These are phyloP conservation scores for Zeus faber DNA, from an alignment of 2,113 vertebrate genomes.

Conservation along the genomic window DNA sequence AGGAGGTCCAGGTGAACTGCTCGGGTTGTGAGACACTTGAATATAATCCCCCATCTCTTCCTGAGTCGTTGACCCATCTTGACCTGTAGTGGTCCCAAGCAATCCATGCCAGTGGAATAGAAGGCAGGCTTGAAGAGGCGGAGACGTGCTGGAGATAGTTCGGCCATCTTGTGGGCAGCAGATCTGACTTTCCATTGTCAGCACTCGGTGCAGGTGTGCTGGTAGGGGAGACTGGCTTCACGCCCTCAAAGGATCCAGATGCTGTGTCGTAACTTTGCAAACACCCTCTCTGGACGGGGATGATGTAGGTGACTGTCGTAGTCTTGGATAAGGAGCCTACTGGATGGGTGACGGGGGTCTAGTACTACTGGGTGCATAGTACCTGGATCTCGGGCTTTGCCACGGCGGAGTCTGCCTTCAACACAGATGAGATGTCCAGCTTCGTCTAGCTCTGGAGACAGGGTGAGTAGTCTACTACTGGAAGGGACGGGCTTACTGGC, in stretches of 20 bases:
- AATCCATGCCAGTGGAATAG: not conserved
- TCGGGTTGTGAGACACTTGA: too few species aligned
- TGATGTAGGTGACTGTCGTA: slow-evolving; percentile 6
- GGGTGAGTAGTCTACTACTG: not conserved
- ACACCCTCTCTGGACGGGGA: slow-evolving; percentile 3
- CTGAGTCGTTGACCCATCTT: too few species aligned
- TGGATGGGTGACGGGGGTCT: slow-evolving; percentile 7
- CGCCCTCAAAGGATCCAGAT: not conserved
- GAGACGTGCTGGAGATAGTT: not conserved
- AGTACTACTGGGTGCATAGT: slow-evolving; percentile 18
- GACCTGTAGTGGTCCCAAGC: too few species aligned
- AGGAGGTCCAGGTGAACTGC: too few species aligned
- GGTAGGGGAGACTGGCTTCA: not conserved
- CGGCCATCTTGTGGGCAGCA: not conserved
- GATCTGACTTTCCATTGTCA: not conserved
- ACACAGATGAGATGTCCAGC: not conserved
- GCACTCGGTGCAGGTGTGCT: not conserved
- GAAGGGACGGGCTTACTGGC: not conserved
- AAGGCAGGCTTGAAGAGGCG: not conserved
- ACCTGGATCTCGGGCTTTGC: not conserved
- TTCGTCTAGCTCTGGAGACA: slow-evolving; percentile 13
- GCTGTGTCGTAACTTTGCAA: slow-evolving; percentile 13
- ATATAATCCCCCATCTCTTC: too few species aligned
- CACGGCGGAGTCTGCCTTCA: not conserved
- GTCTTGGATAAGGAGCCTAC: slow-evolving; percentile 5